Evolutionary conservation across 1,140 invertebrate genomes (phyloP).

Genomic region (Polypedilum pembai): DNA sequence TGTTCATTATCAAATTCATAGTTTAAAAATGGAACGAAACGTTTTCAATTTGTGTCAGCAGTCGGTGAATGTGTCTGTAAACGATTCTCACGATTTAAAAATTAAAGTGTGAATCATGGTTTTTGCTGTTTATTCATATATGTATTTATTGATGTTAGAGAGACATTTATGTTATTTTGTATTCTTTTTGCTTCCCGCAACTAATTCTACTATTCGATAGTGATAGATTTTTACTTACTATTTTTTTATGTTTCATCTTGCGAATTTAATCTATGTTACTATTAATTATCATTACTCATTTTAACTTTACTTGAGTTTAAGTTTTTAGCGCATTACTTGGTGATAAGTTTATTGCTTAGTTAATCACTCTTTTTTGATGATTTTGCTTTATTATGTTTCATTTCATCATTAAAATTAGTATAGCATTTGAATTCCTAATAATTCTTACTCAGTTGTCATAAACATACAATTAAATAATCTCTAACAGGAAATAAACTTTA

Average conservation of each 20-base stretch:
- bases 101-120: conserved; percentile 18
- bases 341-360: too few relatives aligned
- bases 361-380: too few relatives aligned
- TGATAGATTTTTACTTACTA: neutral
- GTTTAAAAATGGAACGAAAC: neutral
- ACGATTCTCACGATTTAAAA: conserved; percentile 22
- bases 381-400: too few relatives aligned
- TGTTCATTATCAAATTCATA: neutral
- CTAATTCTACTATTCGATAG: neutral
- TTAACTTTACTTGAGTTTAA: too few relatives aligned
- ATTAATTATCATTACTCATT: neutral
- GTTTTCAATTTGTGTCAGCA: neutral
- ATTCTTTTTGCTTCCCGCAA: neutral
- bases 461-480: too few relatives aligned
- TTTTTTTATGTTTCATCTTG: neutral
- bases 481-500: too few relatives aligned
- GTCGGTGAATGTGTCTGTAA: neutral
- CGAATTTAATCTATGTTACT: neutral
- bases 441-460: too few relatives aligned
- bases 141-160: neutral
- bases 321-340: too few relatives aligned
- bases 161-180: neutral
- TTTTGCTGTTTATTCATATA: neutral
- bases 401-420: too few relatives aligned
- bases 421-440: too few relatives aligned